A percentile compares a stretch with the other conserved stretches of the same genome.
phyloP scores from a whole-genome alignment of 2,113 vertebrate species.

The Cynoglossus semilaevis region DNA sequence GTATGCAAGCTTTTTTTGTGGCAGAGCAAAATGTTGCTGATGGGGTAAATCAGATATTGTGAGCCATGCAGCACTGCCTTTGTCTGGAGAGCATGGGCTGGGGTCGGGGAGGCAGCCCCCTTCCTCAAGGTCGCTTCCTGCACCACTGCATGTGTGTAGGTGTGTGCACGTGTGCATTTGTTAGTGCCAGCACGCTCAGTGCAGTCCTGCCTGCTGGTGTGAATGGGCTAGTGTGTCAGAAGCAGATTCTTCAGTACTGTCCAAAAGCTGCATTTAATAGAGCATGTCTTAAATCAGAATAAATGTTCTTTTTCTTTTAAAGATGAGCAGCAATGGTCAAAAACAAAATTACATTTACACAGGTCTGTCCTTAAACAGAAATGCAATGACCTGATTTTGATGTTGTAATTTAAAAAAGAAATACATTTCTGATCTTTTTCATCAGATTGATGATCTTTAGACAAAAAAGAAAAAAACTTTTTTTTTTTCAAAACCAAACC shows the following conservation, averaged over 20 bases:
- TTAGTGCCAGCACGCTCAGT: not conserved
- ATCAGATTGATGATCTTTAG: too few species aligned
- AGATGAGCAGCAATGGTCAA: too few species aligned
- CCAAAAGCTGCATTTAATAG: not conserved
- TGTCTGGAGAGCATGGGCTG: conserved; percentile 54
- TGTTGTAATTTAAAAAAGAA: too few species aligned
- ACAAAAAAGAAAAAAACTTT: too few species aligned
- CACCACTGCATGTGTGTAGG: conserved; percentile 35
- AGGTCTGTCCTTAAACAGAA: too few species aligned
- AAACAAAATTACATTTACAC: too few species aligned
- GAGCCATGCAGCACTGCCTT: conserved; percentile 60
- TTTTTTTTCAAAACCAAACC: too few species aligned
- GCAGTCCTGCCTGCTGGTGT: conserved; percentile 5
- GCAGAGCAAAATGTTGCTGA: conserved; percentile 48
- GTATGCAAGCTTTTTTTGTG: conserved; percentile 2
- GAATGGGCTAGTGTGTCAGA: not conserved
- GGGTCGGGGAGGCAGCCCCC: conserved; percentile 35
- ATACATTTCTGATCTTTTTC: too few species aligned
- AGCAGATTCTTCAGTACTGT: not conserved
- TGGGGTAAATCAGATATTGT: conserved; percentile 47
- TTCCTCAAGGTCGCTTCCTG: conserved; percentile 61
- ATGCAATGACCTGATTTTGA: too few species aligned
- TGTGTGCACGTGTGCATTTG: conserved; percentile 6
- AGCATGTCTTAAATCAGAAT: not conserved
- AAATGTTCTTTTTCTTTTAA: too few species aligned